These are phyloP conservation scores for Alloplasta piceator DNA, from an alignment of 2,888 invertebrate species.

Conservation along the genomic window DNA sequence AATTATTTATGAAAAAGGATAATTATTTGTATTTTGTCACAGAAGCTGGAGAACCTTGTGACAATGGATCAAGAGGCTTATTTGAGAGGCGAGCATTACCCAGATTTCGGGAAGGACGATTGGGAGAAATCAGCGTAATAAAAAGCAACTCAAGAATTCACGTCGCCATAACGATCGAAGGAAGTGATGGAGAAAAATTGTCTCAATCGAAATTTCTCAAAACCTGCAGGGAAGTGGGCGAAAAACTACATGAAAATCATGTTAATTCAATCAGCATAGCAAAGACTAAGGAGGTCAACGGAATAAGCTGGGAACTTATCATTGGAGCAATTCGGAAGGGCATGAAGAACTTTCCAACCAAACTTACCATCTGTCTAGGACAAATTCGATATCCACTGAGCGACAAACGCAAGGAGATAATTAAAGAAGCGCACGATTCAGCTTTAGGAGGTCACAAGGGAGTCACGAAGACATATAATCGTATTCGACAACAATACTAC, in stretches of 20 bases:
- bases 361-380: conserved; percentile 2
- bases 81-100: no score
- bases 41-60: conserved; percentile 11
- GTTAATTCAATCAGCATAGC: neutral
- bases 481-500: conserved; percentile 34
- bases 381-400: neutral
- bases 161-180: no score
- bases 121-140: no score
- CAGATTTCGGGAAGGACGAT: no score
- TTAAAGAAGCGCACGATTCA: conserved; percentile 21
- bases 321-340: neutral
- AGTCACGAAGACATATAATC: conserved; percentile 35
- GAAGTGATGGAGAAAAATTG: no score
- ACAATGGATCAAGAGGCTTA: no score
- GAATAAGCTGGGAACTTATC: conserved; percentile 17
- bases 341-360: neutral
- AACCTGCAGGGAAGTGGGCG: neutral
- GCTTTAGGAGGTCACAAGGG: conserved; percentile 56
- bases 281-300: neutral
- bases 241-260: neutral
- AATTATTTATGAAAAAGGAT: conserved; percentile 38
- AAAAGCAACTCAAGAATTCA: no score
- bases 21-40: conserved; percentile 48
- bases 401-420: conserved; percentile 11
- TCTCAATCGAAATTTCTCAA: no score